Conservation (phyloP, 2,797 vertebrate species). For the Tachyglossus aculeatus region DNA sequence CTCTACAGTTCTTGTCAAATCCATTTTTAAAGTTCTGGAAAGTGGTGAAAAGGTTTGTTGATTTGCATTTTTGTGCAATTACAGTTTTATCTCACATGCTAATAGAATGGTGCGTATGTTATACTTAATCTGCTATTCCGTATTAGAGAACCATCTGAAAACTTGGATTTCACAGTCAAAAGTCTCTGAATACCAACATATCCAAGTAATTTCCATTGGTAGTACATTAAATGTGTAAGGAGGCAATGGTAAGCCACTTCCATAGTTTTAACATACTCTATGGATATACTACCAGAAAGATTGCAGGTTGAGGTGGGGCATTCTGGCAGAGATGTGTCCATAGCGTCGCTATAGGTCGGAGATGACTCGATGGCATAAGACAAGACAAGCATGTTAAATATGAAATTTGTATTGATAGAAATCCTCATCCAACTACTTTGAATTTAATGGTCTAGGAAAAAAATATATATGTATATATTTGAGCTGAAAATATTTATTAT, state of each 20-base stretch:
- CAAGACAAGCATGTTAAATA: constrained; percentile 49
- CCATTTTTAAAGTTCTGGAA: constrained; percentile 17
- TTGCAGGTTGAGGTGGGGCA: no score
- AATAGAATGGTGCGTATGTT: constrained; percentile 25
- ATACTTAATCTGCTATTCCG: constrained; percentile 38
- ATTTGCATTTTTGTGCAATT: constrained; percentile 33
- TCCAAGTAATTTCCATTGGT: constrained; percentile 54
- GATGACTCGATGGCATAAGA: no score
- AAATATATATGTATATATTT: constrained; percentile 53
- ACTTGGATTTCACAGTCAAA: constrained; percentile 34
- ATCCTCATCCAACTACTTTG: constrained; percentile 45
- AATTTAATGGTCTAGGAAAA: constrained; percentile 47
- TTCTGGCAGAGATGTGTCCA: no score
- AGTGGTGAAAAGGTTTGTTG: no score
- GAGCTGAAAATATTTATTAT: constrained; percentile 25
- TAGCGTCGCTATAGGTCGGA: no score
- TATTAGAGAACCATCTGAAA: constrained; percentile 44
- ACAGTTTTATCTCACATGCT: constrained; percentile 39
- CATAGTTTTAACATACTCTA: no score
- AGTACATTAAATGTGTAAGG: no score
- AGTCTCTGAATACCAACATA: constrained; percentile 50
- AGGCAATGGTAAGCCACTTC: no score
- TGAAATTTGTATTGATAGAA: constrained; percentile 60
- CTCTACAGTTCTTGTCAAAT: not conserved
- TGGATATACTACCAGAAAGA: no score